Conservation (phyloP, 2,797 vertebrate genomes). For the Pangasius djambal region DNA sequence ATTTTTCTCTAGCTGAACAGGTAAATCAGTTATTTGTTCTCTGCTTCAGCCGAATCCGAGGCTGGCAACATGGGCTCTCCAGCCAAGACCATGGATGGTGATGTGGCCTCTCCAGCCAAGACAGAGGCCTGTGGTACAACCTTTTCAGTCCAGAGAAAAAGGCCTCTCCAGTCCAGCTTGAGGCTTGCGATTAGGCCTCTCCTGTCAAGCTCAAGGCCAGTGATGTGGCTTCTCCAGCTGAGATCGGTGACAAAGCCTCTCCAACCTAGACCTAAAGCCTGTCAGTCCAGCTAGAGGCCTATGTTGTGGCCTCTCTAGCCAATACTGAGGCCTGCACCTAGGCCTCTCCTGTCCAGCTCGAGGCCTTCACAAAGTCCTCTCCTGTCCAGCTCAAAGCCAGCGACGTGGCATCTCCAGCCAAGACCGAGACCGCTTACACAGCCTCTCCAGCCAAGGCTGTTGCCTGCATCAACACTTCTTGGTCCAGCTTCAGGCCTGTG, state of each 20-base stretch:
- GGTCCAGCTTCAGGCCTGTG: not conserved
- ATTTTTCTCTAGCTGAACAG: too few relatives aligned
- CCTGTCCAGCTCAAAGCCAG: not conserved
- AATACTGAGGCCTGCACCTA: not conserved
- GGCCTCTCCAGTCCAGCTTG: not conserved
- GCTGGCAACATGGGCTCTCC: too few relatives aligned
- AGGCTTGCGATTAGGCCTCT: not conserved
- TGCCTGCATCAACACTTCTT: not conserved
- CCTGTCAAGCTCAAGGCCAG: not conserved
- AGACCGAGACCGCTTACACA: not conserved
- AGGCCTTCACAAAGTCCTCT: not conserved
- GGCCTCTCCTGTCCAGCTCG: not conserved
- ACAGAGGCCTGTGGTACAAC: too few relatives aligned
- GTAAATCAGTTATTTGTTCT: too few relatives aligned
- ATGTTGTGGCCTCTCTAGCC: not conserved
- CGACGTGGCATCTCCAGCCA: not conserved
- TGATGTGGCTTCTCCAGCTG: not conserved
- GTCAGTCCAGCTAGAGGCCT: not conserved
- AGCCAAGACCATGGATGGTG: too few relatives aligned
- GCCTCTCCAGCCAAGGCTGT: not conserved
- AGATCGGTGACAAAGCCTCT: not conserved
- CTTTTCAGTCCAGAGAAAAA: too few relatives aligned
- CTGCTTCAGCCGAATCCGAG: too few relatives aligned
- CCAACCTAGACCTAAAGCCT: too few relatives aligned
- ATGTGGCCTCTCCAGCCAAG: not conserved